A percentile compares a stretch with the other conserved stretches of the same genome.
These are phyloP conservation scores for Halcyon leucocephala DNA, from an alignment of 2,797 vertebrate genomes.

Conservation along the genomic window DNA sequence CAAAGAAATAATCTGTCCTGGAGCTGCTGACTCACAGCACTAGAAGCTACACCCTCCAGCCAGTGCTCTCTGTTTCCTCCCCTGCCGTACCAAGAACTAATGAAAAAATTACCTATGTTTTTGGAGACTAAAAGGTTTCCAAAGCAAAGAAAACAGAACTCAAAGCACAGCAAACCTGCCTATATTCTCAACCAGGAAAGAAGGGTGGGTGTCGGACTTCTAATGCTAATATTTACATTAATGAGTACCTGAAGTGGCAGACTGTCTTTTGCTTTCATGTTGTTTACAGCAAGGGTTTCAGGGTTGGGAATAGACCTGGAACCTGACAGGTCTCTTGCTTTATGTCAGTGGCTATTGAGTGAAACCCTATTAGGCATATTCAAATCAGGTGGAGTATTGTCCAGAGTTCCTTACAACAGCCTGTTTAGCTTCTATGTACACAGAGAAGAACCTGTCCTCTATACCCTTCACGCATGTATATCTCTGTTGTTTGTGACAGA, in stretches of 20 bases:
- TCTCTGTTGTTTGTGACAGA: background rate
- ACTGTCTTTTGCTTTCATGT: background rate
- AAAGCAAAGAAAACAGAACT: background rate
- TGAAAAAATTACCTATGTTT: background rate
- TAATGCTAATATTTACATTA: slow-evolving; percentile 14
- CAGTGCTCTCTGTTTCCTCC: background rate
- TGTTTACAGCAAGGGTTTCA: background rate
- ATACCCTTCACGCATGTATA: background rate
- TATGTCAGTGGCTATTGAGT: background rate
- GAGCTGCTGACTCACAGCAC: background rate
- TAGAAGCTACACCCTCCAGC: background rate
- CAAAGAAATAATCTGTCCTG: background rate
- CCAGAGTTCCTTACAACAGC: background rate
- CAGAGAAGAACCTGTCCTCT: background rate
- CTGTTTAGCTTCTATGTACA: background rate
- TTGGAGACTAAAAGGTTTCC: slow-evolving; percentile 13
- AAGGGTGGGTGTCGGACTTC: background rate
- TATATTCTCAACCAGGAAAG: background rate
- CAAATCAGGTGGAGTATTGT: background rate
- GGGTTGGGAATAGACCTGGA: background rate
- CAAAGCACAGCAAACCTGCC: background rate
- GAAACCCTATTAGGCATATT: background rate
- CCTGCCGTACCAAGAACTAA: background rate
- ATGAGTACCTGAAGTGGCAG: background rate
- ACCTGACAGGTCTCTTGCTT: background rate